Evolutionary conservation across 53 echinoderm and acorn worm species (phyloP), one percentile per base, ranked within the genome.

Genomic region (Glandiceps talaboti): DNA sequence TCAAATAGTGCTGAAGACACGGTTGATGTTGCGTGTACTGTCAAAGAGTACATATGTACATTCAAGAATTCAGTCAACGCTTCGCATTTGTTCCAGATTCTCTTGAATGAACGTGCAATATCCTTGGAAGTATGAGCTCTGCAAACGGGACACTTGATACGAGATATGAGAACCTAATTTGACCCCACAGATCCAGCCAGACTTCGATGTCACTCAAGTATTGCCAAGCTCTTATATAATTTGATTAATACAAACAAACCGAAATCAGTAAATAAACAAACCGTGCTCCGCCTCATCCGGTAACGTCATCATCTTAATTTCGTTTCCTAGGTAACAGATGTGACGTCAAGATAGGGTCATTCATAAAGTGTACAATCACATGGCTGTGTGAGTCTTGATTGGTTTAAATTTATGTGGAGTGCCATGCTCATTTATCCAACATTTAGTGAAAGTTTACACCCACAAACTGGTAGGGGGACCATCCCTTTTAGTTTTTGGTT

Each of bases 241-340:
- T 45, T 45, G 64, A 45, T 45, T 45, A 45, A 45, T 12, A 45
- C 64, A 45, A 45, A 45, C 64, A 45, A 45, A 45, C 20, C 20
- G 64, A 81, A 81, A 73, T 73, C 33, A 73, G 81, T 76, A 77
- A 30, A 81, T 77, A 76, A 73, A 82, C 82, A 80, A 87, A 87
- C 79, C 28, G 85, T 79, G 81, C 87, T 87, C 90, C 90, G 84
- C 87, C 90, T 85, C 76, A 90, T 90, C 90, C 90, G 90, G 90
- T 90, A 84, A 84, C 87, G 87, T 87, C 85, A 84, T 76, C 64
- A 75, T 78, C 45, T 82, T 83, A 87, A 81, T 84, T 84, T 81
- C 74, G 90, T 79, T 84, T 31, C 90, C 84, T 84, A 82, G 90
- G 64, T 45, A 20, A 45, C 64, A 12, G 64, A 45, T 45, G 64